phyloP scores from a whole-genome alignment of 2,888 invertebrate genomes.

The Imbricaverruca yamaguchii region DNA sequence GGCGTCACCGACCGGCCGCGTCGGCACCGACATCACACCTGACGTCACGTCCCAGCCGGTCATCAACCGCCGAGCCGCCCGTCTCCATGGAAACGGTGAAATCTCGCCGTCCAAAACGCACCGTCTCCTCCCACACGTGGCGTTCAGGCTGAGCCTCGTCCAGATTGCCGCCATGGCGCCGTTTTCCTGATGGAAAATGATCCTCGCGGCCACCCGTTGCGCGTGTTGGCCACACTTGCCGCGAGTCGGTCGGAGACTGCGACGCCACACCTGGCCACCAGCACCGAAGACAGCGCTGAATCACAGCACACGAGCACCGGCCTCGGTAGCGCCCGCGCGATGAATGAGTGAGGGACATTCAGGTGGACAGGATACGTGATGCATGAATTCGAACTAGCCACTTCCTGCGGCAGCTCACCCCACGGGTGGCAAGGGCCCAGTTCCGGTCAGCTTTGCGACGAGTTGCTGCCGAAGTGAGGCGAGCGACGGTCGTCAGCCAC shows the following conservation, averaged over 20 bases:
- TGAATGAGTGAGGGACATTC: background rate
- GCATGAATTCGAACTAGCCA: background rate
- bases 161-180: background rate
- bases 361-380: background rate
- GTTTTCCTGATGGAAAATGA: background rate
- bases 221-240: background rate
- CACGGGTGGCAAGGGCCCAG: background rate
- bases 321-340: background rate
- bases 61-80: no score
- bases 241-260: background rate
- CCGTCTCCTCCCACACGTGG: background rate
- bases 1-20: no score
- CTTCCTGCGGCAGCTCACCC: background rate
- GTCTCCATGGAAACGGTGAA: background rate
- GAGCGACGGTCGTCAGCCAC: no score
- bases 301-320: background rate
- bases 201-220: background rate
- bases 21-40: no score
- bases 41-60: no score
- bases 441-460: background rate
- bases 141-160: background rate
- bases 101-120: background rate
- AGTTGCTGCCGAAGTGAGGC: no score
- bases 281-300: background rate
- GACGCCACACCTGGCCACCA: background rate